These are phyloP conservation scores for Pteronura brasiliensis DNA, from an alignment of 2,113 vertebrate genomes.

Conservation along the genomic window DNA sequence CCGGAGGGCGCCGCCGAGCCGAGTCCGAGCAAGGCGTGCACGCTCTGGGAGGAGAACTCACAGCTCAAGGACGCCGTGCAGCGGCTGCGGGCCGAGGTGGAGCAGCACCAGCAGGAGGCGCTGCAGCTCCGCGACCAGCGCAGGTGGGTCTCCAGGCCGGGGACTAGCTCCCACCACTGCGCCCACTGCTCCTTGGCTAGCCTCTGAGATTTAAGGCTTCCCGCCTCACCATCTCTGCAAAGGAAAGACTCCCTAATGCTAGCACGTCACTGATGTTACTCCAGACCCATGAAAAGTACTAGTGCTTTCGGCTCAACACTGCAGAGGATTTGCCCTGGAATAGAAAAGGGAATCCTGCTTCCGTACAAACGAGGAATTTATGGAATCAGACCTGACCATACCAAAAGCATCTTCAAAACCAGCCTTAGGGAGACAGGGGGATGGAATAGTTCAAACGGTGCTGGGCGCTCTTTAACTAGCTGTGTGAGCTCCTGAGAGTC, in stretches of 20 bases:
- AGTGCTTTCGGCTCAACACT: not conserved
- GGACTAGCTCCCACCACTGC: not conserved
- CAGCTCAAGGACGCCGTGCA: constrained; percentile 86
- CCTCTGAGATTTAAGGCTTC: not conserved
- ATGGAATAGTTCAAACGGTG: not conserved
- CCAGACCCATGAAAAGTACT: not conserved
- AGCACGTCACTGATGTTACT: not conserved
- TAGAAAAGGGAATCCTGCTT: not conserved
- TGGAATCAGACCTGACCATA: not conserved
- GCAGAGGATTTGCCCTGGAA: not conserved
- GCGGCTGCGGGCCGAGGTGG: constrained; percentile 83
- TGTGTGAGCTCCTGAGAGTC: not conserved
- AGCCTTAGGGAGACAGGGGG: not conserved
- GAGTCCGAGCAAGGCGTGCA: constrained; percentile 83
- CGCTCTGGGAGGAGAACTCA: constrained; percentile 88
- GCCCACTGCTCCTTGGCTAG: rapidly evolving
- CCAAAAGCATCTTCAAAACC: not conserved
- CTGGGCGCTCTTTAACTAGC: not conserved
- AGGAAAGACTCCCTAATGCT: not conserved
- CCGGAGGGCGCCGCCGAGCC: constrained; percentile 86
- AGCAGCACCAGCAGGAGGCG: constrained; percentile 87
- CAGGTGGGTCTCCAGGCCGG: constrained; percentile 73
- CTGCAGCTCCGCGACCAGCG: constrained; percentile 87
- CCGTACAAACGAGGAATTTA: not conserved
- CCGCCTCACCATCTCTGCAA: not conserved